Percentiles rank a stretch among this genome's conserved stretches.
phyloP scores from a whole-genome alignment of 1,140 invertebrate species.

The Neodiprion lecontei region DNA sequence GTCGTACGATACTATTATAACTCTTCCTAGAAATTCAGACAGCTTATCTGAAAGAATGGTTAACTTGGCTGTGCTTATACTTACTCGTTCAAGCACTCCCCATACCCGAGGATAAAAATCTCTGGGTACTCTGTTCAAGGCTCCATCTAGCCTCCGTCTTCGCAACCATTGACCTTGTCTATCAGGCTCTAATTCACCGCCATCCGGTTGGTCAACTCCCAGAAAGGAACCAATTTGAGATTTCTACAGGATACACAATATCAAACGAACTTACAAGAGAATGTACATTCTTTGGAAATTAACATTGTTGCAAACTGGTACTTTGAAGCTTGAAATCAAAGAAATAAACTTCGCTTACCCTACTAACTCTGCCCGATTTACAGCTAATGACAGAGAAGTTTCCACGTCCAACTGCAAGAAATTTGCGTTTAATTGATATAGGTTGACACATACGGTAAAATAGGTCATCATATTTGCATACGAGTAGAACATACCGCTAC shows the following conservation, averaged over 20 bases:
- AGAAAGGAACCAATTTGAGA: conserved; percentile 79
- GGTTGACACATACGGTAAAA: too few species aligned
- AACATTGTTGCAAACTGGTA: conserved; percentile 11
- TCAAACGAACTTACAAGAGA: conserved; percentile 7
- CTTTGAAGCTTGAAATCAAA: background rate
- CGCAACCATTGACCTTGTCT: conserved; percentile 97
- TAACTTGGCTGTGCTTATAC: conserved; percentile 26
- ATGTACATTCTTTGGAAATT: conserved; percentile 15
- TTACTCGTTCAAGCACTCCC: conserved; percentile 87
- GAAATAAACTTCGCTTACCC: conserved; percentile 58
- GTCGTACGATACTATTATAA: background rate
- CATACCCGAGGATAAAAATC: conserved; percentile 97
- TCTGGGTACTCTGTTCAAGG: conserved; percentile 94
- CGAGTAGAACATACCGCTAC: conserved; percentile 71
- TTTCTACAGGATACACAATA: conserved; percentile 62
- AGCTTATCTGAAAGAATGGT: background rate
- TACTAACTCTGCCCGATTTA: conserved; percentile 84
- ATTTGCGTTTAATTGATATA: conserved; percentile 22
- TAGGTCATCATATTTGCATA: conserved; percentile 15
- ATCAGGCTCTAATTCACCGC: conserved; percentile 75
- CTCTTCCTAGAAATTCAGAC: background rate
- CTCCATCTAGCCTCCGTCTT: conserved; percentile 91
- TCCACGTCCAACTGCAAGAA: conserved; percentile 75
- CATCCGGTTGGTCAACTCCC: conserved; percentile 63
- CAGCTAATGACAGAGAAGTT: conserved; percentile 87